phyloP scores from a whole-genome alignment of 2,888 invertebrate genomes.

The Archips crataeganus region DNA sequence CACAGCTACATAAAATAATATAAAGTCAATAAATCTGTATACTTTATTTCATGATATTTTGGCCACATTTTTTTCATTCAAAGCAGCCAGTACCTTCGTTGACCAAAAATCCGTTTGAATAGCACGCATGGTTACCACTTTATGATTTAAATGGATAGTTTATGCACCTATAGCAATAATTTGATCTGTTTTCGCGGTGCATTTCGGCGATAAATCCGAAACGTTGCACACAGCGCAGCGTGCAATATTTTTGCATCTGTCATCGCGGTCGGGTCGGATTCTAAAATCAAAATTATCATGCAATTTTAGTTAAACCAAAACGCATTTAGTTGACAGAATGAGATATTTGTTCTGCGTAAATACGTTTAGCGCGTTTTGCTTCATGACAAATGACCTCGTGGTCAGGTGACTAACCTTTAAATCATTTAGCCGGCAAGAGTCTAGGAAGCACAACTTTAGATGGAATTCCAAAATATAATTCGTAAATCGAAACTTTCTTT shows the following conservation, averaged over 20 bases:
- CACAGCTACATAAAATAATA: not conserved
- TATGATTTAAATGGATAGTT: slow-evolving; percentile 35
- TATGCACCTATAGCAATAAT: slow-evolving; percentile 35
- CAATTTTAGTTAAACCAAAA: slow-evolving; percentile 78
- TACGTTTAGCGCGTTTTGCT: slow-evolving; percentile 64
- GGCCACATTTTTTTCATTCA: not conserved
- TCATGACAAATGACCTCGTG: slow-evolving; percentile 52
- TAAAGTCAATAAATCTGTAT: too few relatives aligned
- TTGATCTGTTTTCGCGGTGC: slow-evolving; percentile 43
- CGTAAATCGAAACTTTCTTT: not conserved
- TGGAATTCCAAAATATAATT: not conserved
- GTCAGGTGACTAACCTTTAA: not conserved
- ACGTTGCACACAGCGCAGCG: slow-evolving; percentile 41
- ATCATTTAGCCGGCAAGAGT: not conserved
- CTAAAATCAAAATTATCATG: slow-evolving; percentile 81
- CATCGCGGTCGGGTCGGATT: slow-evolving; percentile 66
- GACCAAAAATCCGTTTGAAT: not conserved
- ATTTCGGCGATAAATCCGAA: slow-evolving; percentile 39
- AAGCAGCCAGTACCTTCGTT: not conserved
- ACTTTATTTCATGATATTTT: not conserved
- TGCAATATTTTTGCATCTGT: slow-evolving; percentile 71
- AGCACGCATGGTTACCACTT: not conserved
- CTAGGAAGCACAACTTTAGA: not conserved
- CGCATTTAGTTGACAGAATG: slow-evolving; percentile 79
- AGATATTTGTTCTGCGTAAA: slow-evolving; percentile 68